Evolutionary conservation across 2,113 vertebrate species (phyloP).

Genomic region (Siniperca knerii): DNA sequence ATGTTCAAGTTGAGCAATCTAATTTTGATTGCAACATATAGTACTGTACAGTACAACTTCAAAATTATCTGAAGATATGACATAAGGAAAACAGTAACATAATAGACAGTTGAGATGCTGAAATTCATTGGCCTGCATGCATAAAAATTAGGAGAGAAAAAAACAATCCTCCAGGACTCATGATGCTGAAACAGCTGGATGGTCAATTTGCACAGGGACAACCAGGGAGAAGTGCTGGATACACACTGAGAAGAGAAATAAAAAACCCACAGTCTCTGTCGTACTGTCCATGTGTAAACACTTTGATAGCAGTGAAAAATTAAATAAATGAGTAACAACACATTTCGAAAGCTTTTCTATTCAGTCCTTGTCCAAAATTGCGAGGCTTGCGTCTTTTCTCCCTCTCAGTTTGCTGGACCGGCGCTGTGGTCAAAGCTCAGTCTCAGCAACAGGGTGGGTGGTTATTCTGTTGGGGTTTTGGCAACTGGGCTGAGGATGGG

Average conservation of each 20-base stretch:
- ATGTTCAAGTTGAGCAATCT: constrained; percentile 12
- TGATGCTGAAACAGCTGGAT: constrained; percentile 64
- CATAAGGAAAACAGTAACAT: constrained; percentile 9
- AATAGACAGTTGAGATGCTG: constrained; percentile 25
- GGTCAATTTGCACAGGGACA: constrained; percentile 38
- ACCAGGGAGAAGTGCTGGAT: constrained; percentile 38
- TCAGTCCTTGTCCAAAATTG: constrained; percentile 50
- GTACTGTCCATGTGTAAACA: constrained; percentile 69
- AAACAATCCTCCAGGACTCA: constrained; percentile 44
- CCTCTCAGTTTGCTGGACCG: constrained; percentile 47
- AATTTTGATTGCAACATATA: constrained; percentile 31
- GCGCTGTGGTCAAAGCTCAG: constrained; percentile 53
- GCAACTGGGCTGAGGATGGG: constrained; percentile 84
- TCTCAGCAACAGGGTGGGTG: constrained; percentile 11
- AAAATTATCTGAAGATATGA: constrained; percentile 38
- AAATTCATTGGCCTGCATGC: constrained; percentile 65
- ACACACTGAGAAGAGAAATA: constrained; percentile 54
- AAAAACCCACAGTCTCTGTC: constrained; percentile 40
- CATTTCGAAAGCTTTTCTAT: constrained; percentile 59
- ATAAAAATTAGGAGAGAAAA: constrained; percentile 36
- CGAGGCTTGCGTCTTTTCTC: constrained; percentile 43
- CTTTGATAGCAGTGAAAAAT: constrained; percentile 62
- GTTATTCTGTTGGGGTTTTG: constrained; percentile 84
- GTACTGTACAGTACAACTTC: constrained; percentile 15
- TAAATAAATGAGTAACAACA: constrained; percentile 61